Evolutionary conservation across 2,113 vertebrate species (phyloP).

Genomic region (Manacus vitellinus): DNA sequence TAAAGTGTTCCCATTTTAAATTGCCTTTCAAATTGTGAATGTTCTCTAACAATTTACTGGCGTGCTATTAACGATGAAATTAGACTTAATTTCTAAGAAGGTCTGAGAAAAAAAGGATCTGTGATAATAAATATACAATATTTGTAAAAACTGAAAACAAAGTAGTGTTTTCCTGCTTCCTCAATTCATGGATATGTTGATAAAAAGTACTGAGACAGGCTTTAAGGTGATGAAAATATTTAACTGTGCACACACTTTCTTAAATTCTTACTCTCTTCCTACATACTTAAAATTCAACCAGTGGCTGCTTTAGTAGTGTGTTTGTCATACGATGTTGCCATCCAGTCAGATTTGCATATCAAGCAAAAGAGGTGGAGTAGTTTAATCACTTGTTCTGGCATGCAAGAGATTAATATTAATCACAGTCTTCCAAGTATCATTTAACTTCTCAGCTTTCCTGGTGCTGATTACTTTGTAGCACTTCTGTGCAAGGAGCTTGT

Average conservation of each 20-base stretch:
- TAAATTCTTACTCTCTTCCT: background rate
- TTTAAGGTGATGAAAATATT: background rate
- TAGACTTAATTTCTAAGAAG: background rate
- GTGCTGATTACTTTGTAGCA: background rate
- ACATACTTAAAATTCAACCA: background rate
- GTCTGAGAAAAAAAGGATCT: background rate
- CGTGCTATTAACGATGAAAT: background rate
- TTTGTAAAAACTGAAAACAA: background rate
- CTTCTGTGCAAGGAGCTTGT: background rate
- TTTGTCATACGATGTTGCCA: background rate
- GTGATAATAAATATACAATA: background rate
- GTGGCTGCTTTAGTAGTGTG: background rate
- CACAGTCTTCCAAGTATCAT: background rate
- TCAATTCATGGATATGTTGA: background rate
- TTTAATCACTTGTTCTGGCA: slow-evolving; percentile 30
- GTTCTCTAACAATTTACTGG: background rate
- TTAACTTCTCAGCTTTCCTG: background rate
- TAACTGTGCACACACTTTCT: background rate
- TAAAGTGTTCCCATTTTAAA: background rate
- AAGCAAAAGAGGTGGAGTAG: background rate
- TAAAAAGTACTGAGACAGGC: background rate
- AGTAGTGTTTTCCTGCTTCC: background rate
- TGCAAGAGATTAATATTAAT: slow-evolving; percentile 50
- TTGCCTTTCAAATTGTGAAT: background rate
- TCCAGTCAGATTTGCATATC: background rate